Conservation (phyloP, 2,113 vertebrate species). For the Hoplias malabaricus region DNA sequence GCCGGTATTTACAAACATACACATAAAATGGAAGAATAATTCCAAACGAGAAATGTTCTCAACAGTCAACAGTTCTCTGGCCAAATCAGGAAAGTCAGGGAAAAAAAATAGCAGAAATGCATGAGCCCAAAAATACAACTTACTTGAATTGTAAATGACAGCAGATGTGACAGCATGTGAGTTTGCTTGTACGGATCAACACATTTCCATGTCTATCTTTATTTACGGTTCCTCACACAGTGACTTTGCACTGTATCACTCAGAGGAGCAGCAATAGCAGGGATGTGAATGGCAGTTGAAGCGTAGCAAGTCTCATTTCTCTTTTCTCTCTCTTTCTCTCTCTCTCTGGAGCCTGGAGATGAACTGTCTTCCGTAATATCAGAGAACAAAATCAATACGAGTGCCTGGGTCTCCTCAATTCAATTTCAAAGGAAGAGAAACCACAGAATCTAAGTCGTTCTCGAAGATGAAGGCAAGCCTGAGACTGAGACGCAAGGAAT, state of each 20-base stretch:
- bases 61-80: too few relatives aligned
- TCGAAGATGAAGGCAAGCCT: constrained; percentile 30
- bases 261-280: constrained; percentile 41
- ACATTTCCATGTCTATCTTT: constrained; percentile 38
- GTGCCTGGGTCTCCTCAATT: constrained; percentile 51
- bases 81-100: too few relatives aligned
- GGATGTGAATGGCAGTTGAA: constrained; percentile 43
- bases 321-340: too few relatives aligned
- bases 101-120: not conserved
- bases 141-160: constrained; percentile 7
- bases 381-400: constrained; percentile 55
- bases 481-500: constrained; percentile 23
- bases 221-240: constrained; percentile 32
- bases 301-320: constrained; percentile 51
- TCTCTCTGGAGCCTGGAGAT: constrained; percentile 49
- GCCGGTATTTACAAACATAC: too few relatives aligned
- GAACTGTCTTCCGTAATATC: constrained; percentile 61
- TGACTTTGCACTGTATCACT: constrained; percentile 5
- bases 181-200: constrained; percentile 4
- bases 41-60: too few relatives aligned
- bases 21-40: too few relatives aligned
- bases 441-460: constrained; percentile 41
- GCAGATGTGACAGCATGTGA: not conserved
- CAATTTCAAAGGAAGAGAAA: constrained; percentile 52
- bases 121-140: constrained; percentile 6